Conservation (phyloP, 2,113 vertebrate genomes). For the Lampris incognitus region DNA sequence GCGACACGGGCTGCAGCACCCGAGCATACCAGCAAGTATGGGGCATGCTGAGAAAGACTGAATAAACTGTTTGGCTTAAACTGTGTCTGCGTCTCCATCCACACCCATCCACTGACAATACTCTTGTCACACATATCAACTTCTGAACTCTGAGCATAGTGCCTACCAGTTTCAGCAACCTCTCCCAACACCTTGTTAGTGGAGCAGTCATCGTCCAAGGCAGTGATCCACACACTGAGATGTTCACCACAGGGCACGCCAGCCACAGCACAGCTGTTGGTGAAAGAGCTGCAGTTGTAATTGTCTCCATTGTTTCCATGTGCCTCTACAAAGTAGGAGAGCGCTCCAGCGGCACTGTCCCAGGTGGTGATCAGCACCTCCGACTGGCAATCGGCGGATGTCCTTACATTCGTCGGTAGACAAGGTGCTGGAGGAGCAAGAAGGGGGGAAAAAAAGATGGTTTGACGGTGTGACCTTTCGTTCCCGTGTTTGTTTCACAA, state of each 20-base stretch:
- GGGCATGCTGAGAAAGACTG: no score
- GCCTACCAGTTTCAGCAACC: constrained; percentile 75
- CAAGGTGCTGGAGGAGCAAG: constrained; percentile 78
- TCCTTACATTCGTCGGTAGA: constrained; percentile 72
- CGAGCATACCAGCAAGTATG: no score
- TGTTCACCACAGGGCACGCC: constrained; percentile 78
- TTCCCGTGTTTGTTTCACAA: no score
- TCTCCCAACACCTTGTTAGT: constrained; percentile 67
- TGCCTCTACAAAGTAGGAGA: constrained; percentile 71
- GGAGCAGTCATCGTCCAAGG: constrained; percentile 74
- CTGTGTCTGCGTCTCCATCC: no score
- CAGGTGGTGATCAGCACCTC: constrained; percentile 71
- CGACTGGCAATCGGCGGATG: constrained; percentile 56
- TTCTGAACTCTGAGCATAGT: background rate
- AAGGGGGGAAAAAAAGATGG: background rate
- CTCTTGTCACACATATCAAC: no score
- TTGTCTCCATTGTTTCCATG: constrained; percentile 69
- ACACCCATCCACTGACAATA: no score
- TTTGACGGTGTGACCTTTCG: no score
- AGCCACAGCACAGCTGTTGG: constrained; percentile 70
- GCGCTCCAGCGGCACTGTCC: constrained; percentile 75
- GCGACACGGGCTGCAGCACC: no score
- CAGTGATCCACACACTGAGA: constrained; percentile 76
- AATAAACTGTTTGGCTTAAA: no score
- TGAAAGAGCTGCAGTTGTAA: constrained; percentile 78